Percentiles rank a stretch among this genome's conserved stretches.
These are phyloP conservation scores for Percina caprodes DNA, from an alignment of 2,113 vertebrate species.

Conservation along the genomic window DNA sequence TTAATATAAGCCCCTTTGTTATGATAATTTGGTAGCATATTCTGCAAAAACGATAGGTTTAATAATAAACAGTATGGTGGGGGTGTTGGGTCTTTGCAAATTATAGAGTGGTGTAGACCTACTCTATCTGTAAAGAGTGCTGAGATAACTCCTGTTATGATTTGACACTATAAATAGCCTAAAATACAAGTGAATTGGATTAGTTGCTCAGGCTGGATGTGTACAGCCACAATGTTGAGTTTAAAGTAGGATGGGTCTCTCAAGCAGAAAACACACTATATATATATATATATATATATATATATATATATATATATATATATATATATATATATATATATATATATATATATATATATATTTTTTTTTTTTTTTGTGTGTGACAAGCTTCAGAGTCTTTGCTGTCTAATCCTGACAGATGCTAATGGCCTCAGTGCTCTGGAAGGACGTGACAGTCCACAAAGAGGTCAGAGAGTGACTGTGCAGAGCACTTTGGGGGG, in stretches of 20 bases:
- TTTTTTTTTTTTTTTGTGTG: neutral
- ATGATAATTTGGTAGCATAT: neutral
- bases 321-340: neutral
- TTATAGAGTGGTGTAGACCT: too few species aligned
- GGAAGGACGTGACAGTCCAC: conserved; percentile 6
- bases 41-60: neutral
- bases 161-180: too few species aligned
- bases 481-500: conserved; percentile 34
- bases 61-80: neutral
- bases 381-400: neutral
- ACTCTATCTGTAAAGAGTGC: too few species aligned
- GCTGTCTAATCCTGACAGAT: conserved; percentile 12
- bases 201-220: neutral
- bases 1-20: neutral
- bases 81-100: too few species aligned
- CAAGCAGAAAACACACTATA: conserved; percentile 5
- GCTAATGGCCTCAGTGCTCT: conserved; percentile 8
- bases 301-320: neutral
- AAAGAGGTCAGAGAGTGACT: conserved; percentile 52
- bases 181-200: too few species aligned
- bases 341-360: neutral
- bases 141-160: too few species aligned
- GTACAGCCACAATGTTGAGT: neutral
- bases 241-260: neutral
- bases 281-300: neutral